Evolutionary conservation across 2,888 invertebrate genomes (phyloP).

Genomic region (Melanophora roralis): DNA sequence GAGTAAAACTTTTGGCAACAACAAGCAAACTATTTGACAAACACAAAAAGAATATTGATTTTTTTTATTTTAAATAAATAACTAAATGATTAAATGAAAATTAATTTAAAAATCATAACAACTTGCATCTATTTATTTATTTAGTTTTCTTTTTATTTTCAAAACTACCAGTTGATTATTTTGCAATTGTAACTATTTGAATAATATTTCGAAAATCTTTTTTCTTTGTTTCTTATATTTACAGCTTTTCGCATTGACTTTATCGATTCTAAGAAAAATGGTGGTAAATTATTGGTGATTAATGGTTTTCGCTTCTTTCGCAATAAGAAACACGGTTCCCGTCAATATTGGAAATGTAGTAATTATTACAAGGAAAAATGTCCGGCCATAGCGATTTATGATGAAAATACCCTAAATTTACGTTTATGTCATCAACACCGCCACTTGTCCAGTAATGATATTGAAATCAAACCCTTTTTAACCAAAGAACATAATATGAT

Average conservation of each 20-base stretch:
- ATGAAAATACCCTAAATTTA: conserved; percentile 74
- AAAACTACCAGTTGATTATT: conserved; percentile 11
- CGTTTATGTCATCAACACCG: conserved; percentile 76
- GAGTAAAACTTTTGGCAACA: conserved; percentile 55
- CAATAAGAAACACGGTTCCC: conserved; percentile 75
- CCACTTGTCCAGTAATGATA: conserved; percentile 75
- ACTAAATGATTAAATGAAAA: neutral
- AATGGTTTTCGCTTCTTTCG: conserved; percentile 77
- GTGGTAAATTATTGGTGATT: conserved; percentile 76
- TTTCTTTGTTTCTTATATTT: conserved; percentile 50
- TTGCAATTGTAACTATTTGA: neutral
- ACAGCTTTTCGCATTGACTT: conserved; percentile 76
- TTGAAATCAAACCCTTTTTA: conserved; percentile 73
- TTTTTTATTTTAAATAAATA: no score
- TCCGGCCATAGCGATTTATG: conserved; percentile 77
- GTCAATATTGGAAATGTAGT: conserved; percentile 77
- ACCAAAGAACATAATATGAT: conserved; percentile 59
- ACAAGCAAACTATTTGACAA: neutral
- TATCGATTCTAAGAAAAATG: conserved; percentile 77
- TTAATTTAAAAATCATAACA: neutral
- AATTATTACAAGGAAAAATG: conserved; percentile 77
- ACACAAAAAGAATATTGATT: no score
- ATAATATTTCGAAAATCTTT: conserved; percentile 2
- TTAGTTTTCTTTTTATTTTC: conserved; percentile 20
- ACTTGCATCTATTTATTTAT: neutral